These are phyloP conservation scores for Myathropa florea DNA, from an alignment of 2,888 invertebrate species.

Conservation along the genomic window DNA sequence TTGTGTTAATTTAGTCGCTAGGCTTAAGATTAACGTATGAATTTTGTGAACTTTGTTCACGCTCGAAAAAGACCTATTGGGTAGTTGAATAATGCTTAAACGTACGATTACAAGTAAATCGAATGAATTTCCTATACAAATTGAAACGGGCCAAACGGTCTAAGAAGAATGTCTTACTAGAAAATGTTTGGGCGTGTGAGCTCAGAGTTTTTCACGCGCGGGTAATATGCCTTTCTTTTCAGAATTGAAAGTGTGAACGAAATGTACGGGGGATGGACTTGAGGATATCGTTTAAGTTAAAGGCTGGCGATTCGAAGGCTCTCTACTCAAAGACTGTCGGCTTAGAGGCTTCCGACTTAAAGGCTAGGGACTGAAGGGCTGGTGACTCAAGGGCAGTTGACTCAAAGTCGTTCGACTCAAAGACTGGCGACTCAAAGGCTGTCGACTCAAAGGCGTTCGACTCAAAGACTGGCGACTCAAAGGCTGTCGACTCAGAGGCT, in stretches of 20 bases:
- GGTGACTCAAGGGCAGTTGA: no score
- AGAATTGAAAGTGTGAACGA: not conserved
- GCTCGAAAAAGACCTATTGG: not conserved
- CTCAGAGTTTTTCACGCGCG: not conserved
- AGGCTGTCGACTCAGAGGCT: no score
- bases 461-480: no score
- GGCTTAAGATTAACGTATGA: constrained; percentile 18
- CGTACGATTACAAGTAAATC: not conserved
- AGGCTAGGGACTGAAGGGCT: no score
- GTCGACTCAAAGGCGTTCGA: no score
- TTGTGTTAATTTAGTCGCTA: constrained; percentile 13
- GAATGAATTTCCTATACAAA: constrained; percentile 25
- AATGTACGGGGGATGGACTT: not conserved
- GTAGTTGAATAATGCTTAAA: not conserved
- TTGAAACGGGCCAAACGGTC: constrained; percentile 6
- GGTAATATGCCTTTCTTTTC: not conserved
- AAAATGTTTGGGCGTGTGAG: not conserved
- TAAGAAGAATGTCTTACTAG: not conserved
- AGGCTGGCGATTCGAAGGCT: no score
- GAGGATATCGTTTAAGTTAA: not conserved
- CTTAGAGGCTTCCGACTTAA: no score
- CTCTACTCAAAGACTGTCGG: no score
- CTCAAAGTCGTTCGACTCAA: no score
- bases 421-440: no score
- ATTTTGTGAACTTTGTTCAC: constrained; percentile 56